Percentiles rank a stretch among this genome's conserved stretches.
Evolutionary conservation across 2,113 vertebrate genomes (phyloP).

Genomic region (Osmerus mordax): DNA sequence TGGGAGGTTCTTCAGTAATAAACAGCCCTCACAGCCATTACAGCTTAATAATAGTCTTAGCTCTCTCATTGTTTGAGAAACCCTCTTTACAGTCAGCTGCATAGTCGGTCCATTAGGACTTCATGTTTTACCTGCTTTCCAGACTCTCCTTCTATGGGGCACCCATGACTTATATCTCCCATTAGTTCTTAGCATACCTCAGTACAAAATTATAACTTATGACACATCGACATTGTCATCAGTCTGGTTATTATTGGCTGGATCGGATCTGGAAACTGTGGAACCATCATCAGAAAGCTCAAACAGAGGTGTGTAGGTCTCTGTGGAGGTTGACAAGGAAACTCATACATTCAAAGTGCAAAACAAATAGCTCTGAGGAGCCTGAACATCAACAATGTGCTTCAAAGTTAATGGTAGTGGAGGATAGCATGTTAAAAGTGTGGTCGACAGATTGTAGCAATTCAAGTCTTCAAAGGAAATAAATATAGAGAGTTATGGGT

Average conservation of each 20-base stretch:
- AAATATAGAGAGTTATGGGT: background rate
- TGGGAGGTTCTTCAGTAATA: conserved; percentile 42
- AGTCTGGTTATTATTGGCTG: conserved; percentile 20
- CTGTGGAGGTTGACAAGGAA: background rate
- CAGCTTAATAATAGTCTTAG: conserved; percentile 58
- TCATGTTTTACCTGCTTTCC: conserved; percentile 14
- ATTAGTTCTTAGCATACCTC: conserved; percentile 52
- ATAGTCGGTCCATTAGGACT: conserved; percentile 44
- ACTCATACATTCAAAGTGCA: no score
- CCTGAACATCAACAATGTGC: no score
- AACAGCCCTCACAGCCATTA: conserved; percentile 61
- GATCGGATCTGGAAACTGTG: no score
- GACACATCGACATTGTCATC: conserved; percentile 39
- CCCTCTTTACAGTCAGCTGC: conserved; percentile 31
- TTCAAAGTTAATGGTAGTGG: no score
- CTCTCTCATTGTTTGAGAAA: conserved; percentile 48
- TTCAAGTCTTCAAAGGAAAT: background rate
- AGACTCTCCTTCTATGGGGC: conserved; percentile 34
- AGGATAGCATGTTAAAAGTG: no score
- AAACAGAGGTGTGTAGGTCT: background rate
- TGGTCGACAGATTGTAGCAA: background rate
- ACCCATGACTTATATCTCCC: conserved; percentile 58
- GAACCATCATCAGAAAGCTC: conserved; percentile 32
- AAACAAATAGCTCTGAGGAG: no score
- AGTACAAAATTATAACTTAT: conserved; percentile 41